Conservation (phyloP, 1,140 invertebrate genomes). For the Bombus ignitus region DNA sequence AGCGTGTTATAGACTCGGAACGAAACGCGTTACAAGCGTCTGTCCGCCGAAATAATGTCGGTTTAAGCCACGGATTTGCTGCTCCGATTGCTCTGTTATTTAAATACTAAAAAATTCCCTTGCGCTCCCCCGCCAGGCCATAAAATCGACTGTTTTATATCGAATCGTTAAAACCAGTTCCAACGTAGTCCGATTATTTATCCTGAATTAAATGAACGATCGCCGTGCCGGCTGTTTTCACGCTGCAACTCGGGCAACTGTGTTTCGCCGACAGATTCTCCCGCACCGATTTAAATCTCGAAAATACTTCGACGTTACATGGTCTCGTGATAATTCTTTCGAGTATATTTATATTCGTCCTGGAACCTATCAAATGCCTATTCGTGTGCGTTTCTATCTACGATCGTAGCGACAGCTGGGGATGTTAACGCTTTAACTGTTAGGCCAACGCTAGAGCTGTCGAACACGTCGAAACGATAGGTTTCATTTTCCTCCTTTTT, state of each 20-base stretch:
- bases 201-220: slow-evolving; percentile 35
- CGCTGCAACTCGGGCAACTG: neutral
- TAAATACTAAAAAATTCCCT: slow-evolving; percentile 19
- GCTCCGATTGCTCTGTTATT: neutral
- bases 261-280: slow-evolving; percentile 9
- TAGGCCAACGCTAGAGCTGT: no score
- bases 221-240: neutral
- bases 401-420: neutral
- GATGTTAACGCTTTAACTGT: no score
- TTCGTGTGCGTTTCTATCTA: neutral
- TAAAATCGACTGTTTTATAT: slow-evolving; percentile 27
- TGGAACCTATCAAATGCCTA: no score
- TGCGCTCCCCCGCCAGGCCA: no score
- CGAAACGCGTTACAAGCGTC: neutral
- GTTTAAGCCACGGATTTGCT: slow-evolving; percentile 13
- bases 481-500: no score
- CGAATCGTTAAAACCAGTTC: neutral
- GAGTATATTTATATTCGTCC: neutral
- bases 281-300: slow-evolving; percentile 18
- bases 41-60: slow-evolving; percentile 24
- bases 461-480: no score
- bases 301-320: neutral
- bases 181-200: slow-evolving; percentile 39
- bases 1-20: neutral
- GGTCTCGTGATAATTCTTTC: slow-evolving; percentile 15